phyloP scores from a whole-genome alignment of 92 coral and sea anemone genomes.

The Porites evermanni region DNA sequence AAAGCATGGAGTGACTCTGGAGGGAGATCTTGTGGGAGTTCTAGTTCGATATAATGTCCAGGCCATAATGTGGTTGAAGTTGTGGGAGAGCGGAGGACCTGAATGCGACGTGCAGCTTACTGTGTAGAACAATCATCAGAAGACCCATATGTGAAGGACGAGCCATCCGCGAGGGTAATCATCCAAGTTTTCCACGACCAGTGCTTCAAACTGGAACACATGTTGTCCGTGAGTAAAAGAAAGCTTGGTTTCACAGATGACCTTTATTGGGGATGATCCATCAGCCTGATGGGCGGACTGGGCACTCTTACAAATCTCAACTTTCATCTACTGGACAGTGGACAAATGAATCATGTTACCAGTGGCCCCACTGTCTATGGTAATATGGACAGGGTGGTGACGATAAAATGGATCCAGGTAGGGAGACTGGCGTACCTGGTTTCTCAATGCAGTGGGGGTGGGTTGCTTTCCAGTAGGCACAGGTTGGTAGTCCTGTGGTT shows the following conservation, averaged over 20 bases:
- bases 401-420: constrained; percentile 37
- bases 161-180: constrained; percentile 50
- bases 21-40: constrained; percentile 12
- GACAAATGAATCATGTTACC: constrained; percentile 39
- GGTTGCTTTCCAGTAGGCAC: constrained; percentile 8
- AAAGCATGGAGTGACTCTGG: not conserved
- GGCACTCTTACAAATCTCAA: not conserved
- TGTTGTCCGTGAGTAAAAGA: not conserved
- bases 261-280: constrained; percentile 46
- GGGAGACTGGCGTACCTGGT: constrained; percentile 37
- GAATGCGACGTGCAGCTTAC: constrained; percentile 35
- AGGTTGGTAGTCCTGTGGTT: not conserved
- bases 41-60: not conserved
- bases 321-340: not conserved
- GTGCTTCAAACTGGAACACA: constrained; percentile 30
- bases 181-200: constrained; percentile 63
- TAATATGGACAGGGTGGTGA: constrained; percentile 4
- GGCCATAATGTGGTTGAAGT: constrained; percentile 56
- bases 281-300: constrained; percentile 48
- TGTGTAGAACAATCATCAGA: not conserved
- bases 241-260: constrained; percentile 33
- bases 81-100: constrained; percentile 18
- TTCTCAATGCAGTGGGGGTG: not conserved
- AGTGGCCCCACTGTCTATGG: not conserved
- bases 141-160: constrained; percentile 52